These are phyloP conservation scores for Arion vulgaris DNA, from an alignment of 1,140 invertebrate genomes.

Conservation along the genomic window DNA sequence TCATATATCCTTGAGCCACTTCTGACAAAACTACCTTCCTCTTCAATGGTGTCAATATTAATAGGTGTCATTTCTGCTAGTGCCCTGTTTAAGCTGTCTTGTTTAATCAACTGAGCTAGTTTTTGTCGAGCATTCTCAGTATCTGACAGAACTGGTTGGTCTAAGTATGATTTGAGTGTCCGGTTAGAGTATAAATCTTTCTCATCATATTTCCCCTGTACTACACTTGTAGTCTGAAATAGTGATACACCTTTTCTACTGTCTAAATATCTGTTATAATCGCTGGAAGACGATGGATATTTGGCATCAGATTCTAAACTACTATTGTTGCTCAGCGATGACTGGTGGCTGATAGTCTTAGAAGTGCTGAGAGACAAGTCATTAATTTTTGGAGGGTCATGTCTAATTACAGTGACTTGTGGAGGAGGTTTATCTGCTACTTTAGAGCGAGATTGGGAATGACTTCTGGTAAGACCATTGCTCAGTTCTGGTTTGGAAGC, in stretches of 20 bases:
- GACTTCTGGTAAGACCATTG: conserved; percentile 11
- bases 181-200: background rate
- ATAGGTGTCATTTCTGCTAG: background rate
- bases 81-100: background rate
- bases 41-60: background rate
- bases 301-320: conserved; percentile 21
- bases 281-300: conserved; percentile 2
- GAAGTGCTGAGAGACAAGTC: background rate
- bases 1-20: conserved; percentile 19
- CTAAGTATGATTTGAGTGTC: background rate
- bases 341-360: background rate
- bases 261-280: conserved; percentile 5
- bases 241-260: background rate
- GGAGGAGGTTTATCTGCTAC: background rate
- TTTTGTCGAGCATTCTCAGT: conserved; percentile 15
- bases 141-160: background rate
- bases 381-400: background rate
- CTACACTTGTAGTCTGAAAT: background rate
- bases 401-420: background rate
- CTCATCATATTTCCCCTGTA: conserved; percentile 8
- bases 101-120: conserved; percentile 22
- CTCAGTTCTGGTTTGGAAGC: background rate
- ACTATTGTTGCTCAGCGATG: background rate
- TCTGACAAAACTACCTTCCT: conserved; percentile 1
- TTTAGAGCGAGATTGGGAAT: background rate